These are phyloP conservation scores for Steinernema hermaphroditum DNA, from an alignment of 2,888 invertebrate genomes.

Conservation along the genomic window DNA sequence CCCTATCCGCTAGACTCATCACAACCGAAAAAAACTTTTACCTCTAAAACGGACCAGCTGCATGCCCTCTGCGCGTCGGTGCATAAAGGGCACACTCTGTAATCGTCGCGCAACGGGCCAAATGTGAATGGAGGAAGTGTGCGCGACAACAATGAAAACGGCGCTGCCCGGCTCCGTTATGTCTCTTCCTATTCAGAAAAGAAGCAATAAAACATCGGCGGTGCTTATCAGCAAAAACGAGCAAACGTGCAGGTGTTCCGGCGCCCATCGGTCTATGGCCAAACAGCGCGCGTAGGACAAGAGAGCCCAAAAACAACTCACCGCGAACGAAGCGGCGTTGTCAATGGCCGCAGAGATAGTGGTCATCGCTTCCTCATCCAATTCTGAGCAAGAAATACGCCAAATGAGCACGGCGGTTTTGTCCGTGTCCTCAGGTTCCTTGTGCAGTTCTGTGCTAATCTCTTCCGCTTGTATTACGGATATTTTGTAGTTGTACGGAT, in stretches of 20 bases:
- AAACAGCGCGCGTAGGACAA: neutral
- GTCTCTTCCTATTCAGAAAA: slow-evolving; percentile 5
- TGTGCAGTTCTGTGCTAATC: neutral
- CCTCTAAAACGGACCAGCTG: neutral
- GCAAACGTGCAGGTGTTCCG: neutral
- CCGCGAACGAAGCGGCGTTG: neutral
- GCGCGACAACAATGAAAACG: neutral
- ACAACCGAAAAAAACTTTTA: too few relatives aligned
- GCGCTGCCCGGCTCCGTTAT: neutral
- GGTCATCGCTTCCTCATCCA: neutral
- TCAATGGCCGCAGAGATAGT: neutral
- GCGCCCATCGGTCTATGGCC: neutral
- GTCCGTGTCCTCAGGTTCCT: neutral
- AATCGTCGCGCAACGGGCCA: neutral
- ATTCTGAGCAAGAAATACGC: slow-evolving; percentile 10
- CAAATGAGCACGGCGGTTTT: neutral
- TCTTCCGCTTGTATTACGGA: neutral
- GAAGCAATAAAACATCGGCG: slow-evolving; percentile 6
- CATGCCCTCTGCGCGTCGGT: neutral
- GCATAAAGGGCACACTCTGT: slow-evolving; percentile 12
- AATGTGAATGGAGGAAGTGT: neutral
- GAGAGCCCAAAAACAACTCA: neutral
- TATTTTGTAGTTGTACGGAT: neutral
- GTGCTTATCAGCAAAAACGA: neutral
- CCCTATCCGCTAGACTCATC: too few relatives aligned